Evolutionary conservation across 2,888 invertebrate species (phyloP).

Genomic region (Podotricha telesiphe): DNA sequence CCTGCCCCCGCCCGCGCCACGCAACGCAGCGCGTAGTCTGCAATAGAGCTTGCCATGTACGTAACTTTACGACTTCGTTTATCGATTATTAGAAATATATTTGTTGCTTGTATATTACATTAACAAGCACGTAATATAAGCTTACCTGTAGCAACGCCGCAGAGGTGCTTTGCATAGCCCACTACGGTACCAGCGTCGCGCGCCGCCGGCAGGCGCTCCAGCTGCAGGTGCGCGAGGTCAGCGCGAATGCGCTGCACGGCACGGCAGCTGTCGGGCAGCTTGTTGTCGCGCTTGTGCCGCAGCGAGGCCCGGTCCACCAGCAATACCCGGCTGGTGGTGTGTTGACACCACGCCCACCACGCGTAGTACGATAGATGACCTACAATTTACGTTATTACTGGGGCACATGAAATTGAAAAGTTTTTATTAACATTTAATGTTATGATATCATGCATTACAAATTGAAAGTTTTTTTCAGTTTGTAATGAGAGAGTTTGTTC

Average conservation of each 20-base stretch:
- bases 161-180: slow-evolving; percentile 94
- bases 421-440: no score
- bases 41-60: background rate
- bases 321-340: slow-evolving; percentile 84
- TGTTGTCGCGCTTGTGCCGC: slow-evolving; percentile 90
- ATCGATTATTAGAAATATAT: no score
- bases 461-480: no score
- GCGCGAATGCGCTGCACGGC: slow-evolving; percentile 88
- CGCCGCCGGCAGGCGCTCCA: slow-evolving; percentile 77
- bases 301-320: slow-evolving; percentile 91
- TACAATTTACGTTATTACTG: slow-evolving; percentile 48
- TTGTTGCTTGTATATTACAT: no score
- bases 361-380: slow-evolving; percentile 92
- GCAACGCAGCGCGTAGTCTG: slow-evolving; percentile 90
- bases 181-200: slow-evolving; percentile 79
- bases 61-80: background rate
- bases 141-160: slow-evolving; percentile 93
- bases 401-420: no score
- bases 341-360: slow-evolving; percentile 82
- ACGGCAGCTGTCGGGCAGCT: slow-evolving; percentile 50
- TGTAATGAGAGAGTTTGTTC: no score
- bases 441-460: no score
- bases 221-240: slow-evolving; percentile 90
- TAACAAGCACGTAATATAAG: background rate
- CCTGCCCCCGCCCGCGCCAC: slow-evolving; percentile 67